Percentiles rank a stretch among this genome's conserved stretches.
phyloP scores from a whole-genome alignment of 2,888 invertebrate species.

The Tanypteryx hageni region DNA sequence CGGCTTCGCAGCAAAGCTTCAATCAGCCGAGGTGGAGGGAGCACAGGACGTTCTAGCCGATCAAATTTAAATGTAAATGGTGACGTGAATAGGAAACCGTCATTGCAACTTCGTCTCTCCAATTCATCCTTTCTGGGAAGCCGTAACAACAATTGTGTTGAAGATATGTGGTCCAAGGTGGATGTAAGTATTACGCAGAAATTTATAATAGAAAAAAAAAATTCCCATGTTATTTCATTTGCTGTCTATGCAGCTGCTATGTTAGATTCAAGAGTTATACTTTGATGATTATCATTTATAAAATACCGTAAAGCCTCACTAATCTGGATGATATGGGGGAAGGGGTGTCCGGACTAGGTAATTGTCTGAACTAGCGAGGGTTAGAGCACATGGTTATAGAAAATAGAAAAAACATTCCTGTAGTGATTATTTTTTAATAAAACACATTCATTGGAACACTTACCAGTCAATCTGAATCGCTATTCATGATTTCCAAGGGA shows the following conservation, averaged over 20 bases:
- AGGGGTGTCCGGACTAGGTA: no score
- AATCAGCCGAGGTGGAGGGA: constrained; percentile 26
- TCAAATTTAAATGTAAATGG: constrained; percentile 86
- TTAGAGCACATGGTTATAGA: no score
- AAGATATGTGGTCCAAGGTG: constrained; percentile 73
- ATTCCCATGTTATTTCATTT: background rate
- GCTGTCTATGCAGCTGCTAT: constrained; percentile 28
- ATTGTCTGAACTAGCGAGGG: no score
- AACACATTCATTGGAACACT: no score
- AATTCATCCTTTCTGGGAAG: constrained; percentile 79
- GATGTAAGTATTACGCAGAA: constrained; percentile 70
- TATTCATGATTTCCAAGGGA: no score
- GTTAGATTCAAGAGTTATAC: background rate
- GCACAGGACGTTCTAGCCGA: constrained; percentile 76
- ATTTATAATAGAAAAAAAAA: background rate
- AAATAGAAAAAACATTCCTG: no score
- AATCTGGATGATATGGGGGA: no score
- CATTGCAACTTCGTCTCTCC: constrained; percentile 78
- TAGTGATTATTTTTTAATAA: no score
- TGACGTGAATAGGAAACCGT: constrained; percentile 80
- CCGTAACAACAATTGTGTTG: constrained; percentile 78
- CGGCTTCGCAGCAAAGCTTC: constrained; percentile 80
- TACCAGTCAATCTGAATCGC: no score
- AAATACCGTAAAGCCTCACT: no score
- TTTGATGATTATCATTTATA: no score